Evolutionary conservation across 2,113 vertebrate species (phyloP).

Genomic region (Apus apus): DNA sequence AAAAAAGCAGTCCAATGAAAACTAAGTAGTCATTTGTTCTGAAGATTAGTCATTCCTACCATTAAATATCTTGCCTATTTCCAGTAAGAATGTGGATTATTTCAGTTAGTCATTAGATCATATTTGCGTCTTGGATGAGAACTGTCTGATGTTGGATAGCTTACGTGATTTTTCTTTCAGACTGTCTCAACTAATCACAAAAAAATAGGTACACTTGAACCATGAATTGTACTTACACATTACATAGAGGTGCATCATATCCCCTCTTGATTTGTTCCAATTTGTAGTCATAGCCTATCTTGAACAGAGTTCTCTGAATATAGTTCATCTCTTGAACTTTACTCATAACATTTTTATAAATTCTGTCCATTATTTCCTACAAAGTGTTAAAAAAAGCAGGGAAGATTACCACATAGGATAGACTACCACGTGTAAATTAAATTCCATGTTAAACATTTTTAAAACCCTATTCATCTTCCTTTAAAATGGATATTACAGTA

Average conservation of each 20-base stretch:
- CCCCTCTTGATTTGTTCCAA: constrained; percentile 93
- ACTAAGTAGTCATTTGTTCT: background rate
- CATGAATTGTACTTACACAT: constrained; percentile 80
- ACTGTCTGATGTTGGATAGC: background rate
- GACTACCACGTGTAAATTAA: background rate
- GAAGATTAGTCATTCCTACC: background rate
- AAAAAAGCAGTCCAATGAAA: background rate
- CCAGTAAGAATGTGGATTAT: background rate
- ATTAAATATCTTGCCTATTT: background rate
- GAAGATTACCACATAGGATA: background rate
- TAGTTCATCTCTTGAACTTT: constrained; percentile 97
- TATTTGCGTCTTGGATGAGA: background rate
- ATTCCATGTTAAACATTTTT: background rate
- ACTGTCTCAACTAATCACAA: background rate
- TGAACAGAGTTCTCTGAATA: constrained; percentile 92
- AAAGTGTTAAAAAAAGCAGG: background rate
- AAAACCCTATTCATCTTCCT: background rate
- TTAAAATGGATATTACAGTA: background rate
- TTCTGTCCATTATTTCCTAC: constrained; percentile 99
- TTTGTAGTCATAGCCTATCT: constrained; percentile 94
- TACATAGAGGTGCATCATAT: constrained; percentile 94
- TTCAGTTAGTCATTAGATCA: background rate
- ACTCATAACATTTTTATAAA: constrained; percentile 97
- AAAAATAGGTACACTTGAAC: background rate
- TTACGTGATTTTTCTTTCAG: background rate